Evolutionary conservation across 2,113 vertebrate genomes (phyloP).

Genomic region (Lepus timidus): DNA sequence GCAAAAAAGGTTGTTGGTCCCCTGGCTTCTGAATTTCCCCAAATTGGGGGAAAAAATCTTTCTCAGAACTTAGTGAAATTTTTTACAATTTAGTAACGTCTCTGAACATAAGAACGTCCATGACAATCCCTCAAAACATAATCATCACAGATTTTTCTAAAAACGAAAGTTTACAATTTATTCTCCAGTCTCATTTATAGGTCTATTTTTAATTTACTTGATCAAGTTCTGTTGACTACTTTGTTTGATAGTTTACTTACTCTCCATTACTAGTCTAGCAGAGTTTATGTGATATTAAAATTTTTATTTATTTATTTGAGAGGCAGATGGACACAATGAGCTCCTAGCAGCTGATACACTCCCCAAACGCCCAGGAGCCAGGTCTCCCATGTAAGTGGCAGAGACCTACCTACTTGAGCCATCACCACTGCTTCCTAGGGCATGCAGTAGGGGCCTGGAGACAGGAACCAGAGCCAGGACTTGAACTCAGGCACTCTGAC

Average conservation of each 20-base stretch:
- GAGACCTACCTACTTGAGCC: too few relatives aligned
- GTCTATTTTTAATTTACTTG: neutral
- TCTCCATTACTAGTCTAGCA: neutral
- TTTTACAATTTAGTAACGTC: neutral
- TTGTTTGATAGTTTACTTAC: neutral
- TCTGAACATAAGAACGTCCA: neutral
- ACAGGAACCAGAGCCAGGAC: too few relatives aligned
- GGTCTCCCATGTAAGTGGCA: too few relatives aligned
- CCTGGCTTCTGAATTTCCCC: neutral
- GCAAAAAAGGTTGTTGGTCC: neutral
- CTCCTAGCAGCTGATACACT: too few relatives aligned
- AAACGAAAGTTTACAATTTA: neutral
- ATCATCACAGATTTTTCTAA: neutral
- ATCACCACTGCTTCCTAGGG: too few relatives aligned
- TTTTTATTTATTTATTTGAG: too few relatives aligned
- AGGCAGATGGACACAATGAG: too few relatives aligned
- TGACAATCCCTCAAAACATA: neutral
- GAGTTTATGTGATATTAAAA: neutral
- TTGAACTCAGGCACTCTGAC: too few relatives aligned
- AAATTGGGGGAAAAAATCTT: neutral
- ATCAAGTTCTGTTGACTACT: slow-evolving; percentile 25
- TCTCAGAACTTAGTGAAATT: neutral
- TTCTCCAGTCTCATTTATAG: neutral
- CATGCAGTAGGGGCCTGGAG: too few relatives aligned
- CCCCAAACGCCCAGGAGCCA: too few relatives aligned